A percentile compares a stretch with the other conserved stretches of the same genome.
These are phyloP conservation scores for Sciaenops ocellatus DNA, from an alignment of 2,797 vertebrate genomes.

Conservation along the genomic window DNA sequence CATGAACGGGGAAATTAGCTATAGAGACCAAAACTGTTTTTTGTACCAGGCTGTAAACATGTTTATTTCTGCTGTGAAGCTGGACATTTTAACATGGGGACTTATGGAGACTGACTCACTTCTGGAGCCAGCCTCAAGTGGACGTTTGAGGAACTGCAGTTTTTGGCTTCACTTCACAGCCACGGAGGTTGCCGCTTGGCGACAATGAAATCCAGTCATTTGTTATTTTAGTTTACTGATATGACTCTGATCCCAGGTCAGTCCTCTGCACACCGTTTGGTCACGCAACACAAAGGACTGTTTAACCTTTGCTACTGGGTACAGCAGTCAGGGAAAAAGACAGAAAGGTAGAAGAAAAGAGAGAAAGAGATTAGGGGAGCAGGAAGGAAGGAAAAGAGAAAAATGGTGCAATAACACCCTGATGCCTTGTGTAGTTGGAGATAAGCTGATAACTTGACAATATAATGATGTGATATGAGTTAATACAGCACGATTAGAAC, in stretches of 20 bases:
- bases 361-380: neutral
- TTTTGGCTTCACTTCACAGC: too few species aligned
- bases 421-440: slow-evolving; percentile 6
- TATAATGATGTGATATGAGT: too few species aligned
- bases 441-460: slow-evolving; percentile 19
- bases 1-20: too few species aligned
- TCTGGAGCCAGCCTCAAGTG: too few species aligned
- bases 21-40: too few species aligned
- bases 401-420: neutral
- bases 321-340: neutral
- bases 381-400: slow-evolving; percentile 8
- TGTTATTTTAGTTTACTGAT: slow-evolving; percentile 47
- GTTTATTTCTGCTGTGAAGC: too few species aligned
- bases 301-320: slow-evolving; percentile 10
- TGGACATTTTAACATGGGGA: too few species aligned
- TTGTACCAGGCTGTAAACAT: too few species aligned
- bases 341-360: neutral
- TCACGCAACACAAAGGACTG: slow-evolving; percentile 33
- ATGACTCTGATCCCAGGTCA: slow-evolving; percentile 9
- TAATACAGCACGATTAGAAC: neutral
- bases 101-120: too few species aligned
- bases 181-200: too few species aligned
- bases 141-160: too few species aligned
- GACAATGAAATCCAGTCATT: neutral
- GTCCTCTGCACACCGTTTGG: slow-evolving; percentile 6